These are phyloP conservation scores for Scaptomyza pallida DNA, from an alignment of 1,140 invertebrate genomes.

Conservation along the genomic window DNA sequence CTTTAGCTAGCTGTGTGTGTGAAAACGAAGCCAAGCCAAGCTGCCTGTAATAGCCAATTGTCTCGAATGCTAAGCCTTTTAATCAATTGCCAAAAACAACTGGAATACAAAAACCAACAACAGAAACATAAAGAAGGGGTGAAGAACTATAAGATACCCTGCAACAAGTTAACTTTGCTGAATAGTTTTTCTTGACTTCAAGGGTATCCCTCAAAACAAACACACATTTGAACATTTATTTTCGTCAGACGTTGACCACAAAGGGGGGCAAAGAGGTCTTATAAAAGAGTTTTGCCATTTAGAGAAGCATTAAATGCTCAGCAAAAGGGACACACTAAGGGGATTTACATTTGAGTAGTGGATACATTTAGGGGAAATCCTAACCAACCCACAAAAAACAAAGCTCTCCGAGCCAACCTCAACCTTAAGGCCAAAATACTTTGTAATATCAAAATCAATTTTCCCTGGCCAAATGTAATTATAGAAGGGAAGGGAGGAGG, in stretches of 20 bases:
- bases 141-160: background rate
- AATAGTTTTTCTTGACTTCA: too few relatives aligned
- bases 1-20: conserved; percentile 19
- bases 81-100: conserved; percentile 72
- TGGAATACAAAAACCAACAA: conserved; percentile 18
- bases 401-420: conserved; percentile 36
- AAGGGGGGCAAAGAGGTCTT: too few relatives aligned
- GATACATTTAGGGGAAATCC: conserved; percentile 3
- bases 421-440: conserved; percentile 36
- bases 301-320: conserved; percentile 74
- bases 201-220: conserved; percentile 13
- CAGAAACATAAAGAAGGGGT: background rate
- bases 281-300: conserved; percentile 68
- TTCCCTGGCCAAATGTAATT: conserved; percentile 52
- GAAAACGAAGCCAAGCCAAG: conserved; percentile 7
- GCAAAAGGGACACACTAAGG: conserved; percentile 45
- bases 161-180: too few relatives aligned
- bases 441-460: conserved; percentile 75
- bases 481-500: conserved; percentile 9
- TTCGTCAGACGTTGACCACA: conserved; percentile 45
- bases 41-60: conserved; percentile 60
- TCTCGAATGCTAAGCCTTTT: conserved; percentile 77
- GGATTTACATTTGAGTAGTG: conserved; percentile 48
- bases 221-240: conserved; percentile 25
- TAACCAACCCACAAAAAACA: background rate